Evolutionary conservation across 2,888 invertebrate species (phyloP).

Genomic region (Lithophane semibrunnea): DNA sequence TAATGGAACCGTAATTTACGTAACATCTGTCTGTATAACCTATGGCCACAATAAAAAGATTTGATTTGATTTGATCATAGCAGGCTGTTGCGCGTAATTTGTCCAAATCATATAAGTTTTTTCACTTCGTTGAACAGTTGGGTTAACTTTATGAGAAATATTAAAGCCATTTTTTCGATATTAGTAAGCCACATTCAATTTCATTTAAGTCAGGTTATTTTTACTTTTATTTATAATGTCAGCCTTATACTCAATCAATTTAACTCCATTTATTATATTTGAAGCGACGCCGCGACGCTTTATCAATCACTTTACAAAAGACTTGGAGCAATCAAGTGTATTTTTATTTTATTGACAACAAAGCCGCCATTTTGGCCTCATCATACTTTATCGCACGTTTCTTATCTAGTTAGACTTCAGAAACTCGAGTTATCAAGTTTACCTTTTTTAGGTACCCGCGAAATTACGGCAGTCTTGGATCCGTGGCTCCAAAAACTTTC

Average conservation of each 20-base stretch:
- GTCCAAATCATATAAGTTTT: neutral
- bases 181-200: conserved; percentile 14
- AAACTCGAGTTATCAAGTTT: conserved; percentile 69
- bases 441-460: conserved; percentile 46
- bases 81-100: neutral
- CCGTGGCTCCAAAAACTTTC: conserved; percentile 68
- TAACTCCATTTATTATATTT: conserved; percentile 42
- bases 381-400: conserved; percentile 35
- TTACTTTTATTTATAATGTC: conserved; percentile 14
- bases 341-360: conserved; percentile 50
- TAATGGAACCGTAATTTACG: too few relatives aligned
- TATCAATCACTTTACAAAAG: conserved; percentile 52
- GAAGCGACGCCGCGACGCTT: conserved; percentile 23
- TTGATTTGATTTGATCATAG: too few relatives aligned
- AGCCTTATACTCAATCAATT: conserved; percentile 40
- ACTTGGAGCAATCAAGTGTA: conserved; percentile 44
- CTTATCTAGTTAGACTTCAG: conserved; percentile 56
- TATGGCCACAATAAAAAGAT: too few relatives aligned
- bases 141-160: conserved; percentile 2
- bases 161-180: conserved; percentile 10
- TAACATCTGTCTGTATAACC: too few relatives aligned
- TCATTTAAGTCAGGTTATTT: conserved; percentile 16
- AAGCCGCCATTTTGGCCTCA: conserved; percentile 10
- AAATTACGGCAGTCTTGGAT: conserved; percentile 66
- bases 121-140: too few relatives aligned